Base-by-base conservation (phyloP, 2,888 invertebrate genomes). In the Mimumesa dahlbomi region DNA sequence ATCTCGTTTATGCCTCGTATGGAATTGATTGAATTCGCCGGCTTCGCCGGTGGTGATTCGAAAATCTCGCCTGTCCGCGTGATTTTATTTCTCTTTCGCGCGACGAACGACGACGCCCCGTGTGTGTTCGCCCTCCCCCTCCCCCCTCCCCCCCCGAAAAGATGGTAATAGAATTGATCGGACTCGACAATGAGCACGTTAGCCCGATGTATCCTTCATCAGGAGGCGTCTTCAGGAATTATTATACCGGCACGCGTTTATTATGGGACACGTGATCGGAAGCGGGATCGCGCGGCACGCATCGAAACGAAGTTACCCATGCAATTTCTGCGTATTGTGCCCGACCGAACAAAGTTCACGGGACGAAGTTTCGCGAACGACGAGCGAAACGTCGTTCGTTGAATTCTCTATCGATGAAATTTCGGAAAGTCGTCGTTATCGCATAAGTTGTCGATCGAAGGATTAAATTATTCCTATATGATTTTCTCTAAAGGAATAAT, bases 301-400 rank as follows among this genome's bases (percentile, higher is more conserved):
- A 64, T 50, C 59, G 22, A 62, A 80, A 82, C 73, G 59, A 73
- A 75, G 77, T 83, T 79, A 82, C 73, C 52, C n/a, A 75, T 69
- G 72, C 73, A 76, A 82, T 82, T 80, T 71, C 75, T 59, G 53
- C 58, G 58, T 70, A 86, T 86, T 86, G 85, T 84, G 54, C n/a
- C n/a, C n/a, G 40, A 22, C 1, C n/a, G 25, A 1, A 14, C 34
- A 34, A 40, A 59, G 42, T 53, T n/a, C 31, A 6, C 2, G 63
- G 45, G 59, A 64, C n/a, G 25, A 58, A 62, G 40, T 46, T 67
- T 59, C 52, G 36, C 50, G 45, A 36, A 45, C 38, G 13, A 18
- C 45, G 29, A 25, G 7, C 25, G 25, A 25, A 25, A 25, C 25
- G 25, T 25, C 25, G 25, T 3, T 25, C 25, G 25, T 25, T 7